Evolutionary conservation across 1,140 invertebrate species (phyloP).

Genomic region (Atopsyche davidsoni): DNA sequence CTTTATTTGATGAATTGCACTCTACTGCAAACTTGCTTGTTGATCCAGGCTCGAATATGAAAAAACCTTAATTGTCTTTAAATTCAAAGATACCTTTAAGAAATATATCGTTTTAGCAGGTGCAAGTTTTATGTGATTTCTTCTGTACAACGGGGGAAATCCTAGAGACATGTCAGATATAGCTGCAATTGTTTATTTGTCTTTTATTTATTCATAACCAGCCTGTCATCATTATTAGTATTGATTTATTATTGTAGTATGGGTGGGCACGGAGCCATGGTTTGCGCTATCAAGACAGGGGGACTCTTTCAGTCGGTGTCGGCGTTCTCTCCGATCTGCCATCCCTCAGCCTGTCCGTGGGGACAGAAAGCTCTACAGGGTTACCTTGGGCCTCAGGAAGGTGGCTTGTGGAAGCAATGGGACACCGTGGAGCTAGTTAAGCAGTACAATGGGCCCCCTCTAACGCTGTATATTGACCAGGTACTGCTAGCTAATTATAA

Average conservation of each 20-base stretch:
- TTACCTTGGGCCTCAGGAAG: conserved; percentile 71
- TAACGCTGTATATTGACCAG: conserved; percentile 88
- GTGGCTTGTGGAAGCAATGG: conserved; percentile 81
- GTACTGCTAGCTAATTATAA: conserved; percentile 44
- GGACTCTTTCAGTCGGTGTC: conserved; percentile 85
- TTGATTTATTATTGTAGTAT: conserved; percentile 61
- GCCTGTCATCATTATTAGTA: not conserved
- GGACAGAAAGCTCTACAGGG: conserved; percentile 82
- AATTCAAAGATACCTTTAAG: too few relatives aligned
- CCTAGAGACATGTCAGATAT: too few relatives aligned
- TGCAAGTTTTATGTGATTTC: too few relatives aligned
- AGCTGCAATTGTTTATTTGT: conserved; percentile 1
- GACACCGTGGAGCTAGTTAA: conserved; percentile 83
- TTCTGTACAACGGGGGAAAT: too few relatives aligned
- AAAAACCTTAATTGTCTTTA: too few relatives aligned
- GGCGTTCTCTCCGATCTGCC: conserved; percentile 94
- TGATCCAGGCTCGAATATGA: too few relatives aligned
- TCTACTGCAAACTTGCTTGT: too few relatives aligned
- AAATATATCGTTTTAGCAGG: too few relatives aligned
- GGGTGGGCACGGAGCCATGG: conserved; percentile 95
- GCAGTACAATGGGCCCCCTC: conserved; percentile 76
- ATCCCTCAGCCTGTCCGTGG: conserved; percentile 81
- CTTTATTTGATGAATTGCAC: too few relatives aligned
- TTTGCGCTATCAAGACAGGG: conserved; percentile 88
- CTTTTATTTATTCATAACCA: not conserved